A percentile compares a stretch with the other conserved stretches of the same genome.
Evolutionary conservation across 2,888 invertebrate genomes (phyloP).

Genomic region (Kryphioiulus occultus): DNA sequence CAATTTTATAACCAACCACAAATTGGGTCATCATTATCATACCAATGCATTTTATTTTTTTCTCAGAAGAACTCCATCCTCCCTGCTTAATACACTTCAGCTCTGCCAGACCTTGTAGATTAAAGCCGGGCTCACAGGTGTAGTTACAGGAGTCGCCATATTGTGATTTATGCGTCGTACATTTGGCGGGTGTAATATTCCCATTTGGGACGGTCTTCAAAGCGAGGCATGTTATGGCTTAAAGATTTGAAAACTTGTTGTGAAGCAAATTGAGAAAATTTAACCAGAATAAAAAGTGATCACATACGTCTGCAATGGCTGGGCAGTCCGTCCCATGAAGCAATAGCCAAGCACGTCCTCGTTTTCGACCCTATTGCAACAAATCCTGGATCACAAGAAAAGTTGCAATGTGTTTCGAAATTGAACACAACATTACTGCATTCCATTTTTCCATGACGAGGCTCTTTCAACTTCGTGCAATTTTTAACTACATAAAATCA

Average conservation of each 20-base stretch:
- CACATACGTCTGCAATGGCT: conserved; percentile 71
- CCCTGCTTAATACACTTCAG: conserved; percentile 68
- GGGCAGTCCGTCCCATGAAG: conserved; percentile 74
- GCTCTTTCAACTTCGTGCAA: conserved; percentile 68
- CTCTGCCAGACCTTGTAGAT: conserved; percentile 67
- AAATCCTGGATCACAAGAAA: conserved; percentile 71
- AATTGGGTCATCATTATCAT: no score
- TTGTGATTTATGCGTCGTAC: conserved; percentile 67
- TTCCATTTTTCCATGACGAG: conserved; percentile 68
- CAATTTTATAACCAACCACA: no score
- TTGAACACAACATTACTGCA: conserved; percentile 63
- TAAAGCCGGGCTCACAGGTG: conserved; percentile 70
- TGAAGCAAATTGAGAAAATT: not conserved
- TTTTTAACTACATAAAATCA: conserved; percentile 2
- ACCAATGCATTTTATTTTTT: conserved; percentile 67
- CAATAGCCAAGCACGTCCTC: conserved; percentile 72
- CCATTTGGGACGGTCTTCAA: conserved; percentile 67
- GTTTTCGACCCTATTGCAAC: conserved; percentile 71
- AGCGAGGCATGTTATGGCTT: conserved; percentile 66
- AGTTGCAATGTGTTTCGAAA: conserved; percentile 73
- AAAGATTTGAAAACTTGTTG: conserved; percentile 49
- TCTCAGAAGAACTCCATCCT: conserved; percentile 67
- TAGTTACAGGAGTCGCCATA: conserved; percentile 70
- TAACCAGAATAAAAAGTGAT: not conserved
- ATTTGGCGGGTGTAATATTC: conserved; percentile 66